Evolutionary conservation across 1,140 invertebrate species (phyloP).

Genomic region (Antheraea pernyi): DNA sequence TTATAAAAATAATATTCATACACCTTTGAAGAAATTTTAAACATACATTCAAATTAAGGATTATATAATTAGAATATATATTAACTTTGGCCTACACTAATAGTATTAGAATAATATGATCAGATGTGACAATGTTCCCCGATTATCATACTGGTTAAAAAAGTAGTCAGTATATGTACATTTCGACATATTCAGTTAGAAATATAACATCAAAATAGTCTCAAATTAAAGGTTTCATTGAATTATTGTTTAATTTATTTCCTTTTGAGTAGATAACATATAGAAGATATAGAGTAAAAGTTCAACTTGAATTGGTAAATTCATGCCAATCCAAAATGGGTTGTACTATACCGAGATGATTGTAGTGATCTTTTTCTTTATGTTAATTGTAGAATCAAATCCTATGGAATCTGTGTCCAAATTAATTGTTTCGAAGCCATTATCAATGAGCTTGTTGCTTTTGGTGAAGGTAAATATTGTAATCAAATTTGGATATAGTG

Average conservation of each 20-base stretch:
- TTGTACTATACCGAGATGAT: no score
- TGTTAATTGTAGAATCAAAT: no score
- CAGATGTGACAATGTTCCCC: not conserved
- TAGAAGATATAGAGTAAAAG: no score
- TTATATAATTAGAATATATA: not conserved
- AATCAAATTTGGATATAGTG: no score
- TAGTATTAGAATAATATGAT: not conserved
- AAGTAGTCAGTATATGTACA: not conserved
- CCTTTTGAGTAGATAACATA: slow-evolving; percentile 21
- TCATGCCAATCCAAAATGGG: no score
- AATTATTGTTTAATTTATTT: slow-evolving; percentile 26
- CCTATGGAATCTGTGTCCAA: no score
- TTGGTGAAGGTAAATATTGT: no score
- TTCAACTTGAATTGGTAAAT: no score
- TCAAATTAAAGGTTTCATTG: slow-evolving; percentile 67
- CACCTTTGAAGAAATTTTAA: not conserved
- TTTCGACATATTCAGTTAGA: slow-evolving; percentile 27
- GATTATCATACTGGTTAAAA: not conserved
- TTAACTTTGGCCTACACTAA: not conserved
- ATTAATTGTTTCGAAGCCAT: no score
- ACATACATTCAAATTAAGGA: not conserved
- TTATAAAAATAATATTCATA: no score
- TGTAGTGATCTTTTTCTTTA: no score
- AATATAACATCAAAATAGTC: slow-evolving; percentile 48
- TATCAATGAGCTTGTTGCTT: no score